Base-by-base conservation (phyloP, 1,140 invertebrate species). In the Subanguina moxae region DNA sequence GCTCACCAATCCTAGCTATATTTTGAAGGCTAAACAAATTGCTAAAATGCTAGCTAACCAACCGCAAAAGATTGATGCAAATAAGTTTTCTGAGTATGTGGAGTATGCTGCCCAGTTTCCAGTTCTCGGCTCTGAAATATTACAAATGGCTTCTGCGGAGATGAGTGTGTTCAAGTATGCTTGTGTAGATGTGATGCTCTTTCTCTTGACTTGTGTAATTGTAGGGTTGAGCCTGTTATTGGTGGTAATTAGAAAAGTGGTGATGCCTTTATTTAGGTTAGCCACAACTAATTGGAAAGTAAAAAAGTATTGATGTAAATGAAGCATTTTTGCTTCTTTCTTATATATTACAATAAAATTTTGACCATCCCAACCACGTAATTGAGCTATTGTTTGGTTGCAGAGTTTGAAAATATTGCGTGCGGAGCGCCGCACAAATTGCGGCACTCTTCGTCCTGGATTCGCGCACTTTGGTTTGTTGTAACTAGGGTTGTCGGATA, bases 41-140 rank as follows among this genome's bases (percentile, higher is more conserved):
- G 19, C 65, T 0, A 9, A 43, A 21, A 68, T 66, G 25, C 27
- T 66, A 11, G 28, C 38, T 9, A 38, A n/a, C n/a, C 71, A 66
- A 38, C 63, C 65, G 21, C 15, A 64, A n/a, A 27, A 68, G 13
- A 66, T 19, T 15, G 25, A 19, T 32, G 64, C 59, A 1, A 3
- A 66, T 19, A 48, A 30, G 3, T 66, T 66, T 8, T 17, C 32
- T 0, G 21, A 68, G 15, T 23, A 27, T 17, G 32, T 66, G 9
- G 65, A 67, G 8, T 69, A 32, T 25, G 65, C 65, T 9, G 65
- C 65, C 27, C n/a, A 69, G 38, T 66, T 67, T 38, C 65, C 65
- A n/a, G 27, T n/a, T 7, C n/a, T 64, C 1, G 58, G 58, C 3
- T 56, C 42, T 5, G 62, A 64, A 7, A 23, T 61, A 19, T 64